Evolutionary conservation across 1,140 invertebrate genomes (phyloP), one percentile per base, ranked within the genome.

Genomic region (Steinernema khuongi): DNA sequence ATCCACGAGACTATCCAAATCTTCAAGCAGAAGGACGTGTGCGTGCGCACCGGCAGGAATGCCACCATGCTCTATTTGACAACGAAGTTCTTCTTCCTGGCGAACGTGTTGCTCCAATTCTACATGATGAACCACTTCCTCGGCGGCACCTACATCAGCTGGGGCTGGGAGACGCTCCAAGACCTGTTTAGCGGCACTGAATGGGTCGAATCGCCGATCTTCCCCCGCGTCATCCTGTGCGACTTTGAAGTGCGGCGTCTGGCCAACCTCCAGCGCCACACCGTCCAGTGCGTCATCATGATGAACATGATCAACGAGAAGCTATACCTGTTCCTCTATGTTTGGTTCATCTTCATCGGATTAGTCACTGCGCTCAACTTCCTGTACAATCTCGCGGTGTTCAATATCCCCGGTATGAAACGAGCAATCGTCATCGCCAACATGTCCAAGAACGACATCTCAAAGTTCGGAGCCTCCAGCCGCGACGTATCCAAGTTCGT

Each of bases 121-220:
- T 85, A 88, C 72, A 74, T 88, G 11, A 79, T 88, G 22, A 87
- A 88, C 76, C 79, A 81, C 18, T 88, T 88, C 81, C 83, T 88
- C 67, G 88, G 87, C 67, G 84, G 82, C 69, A 85, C 86, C 71
- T 88, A 86, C 73, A 81, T 86, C 33, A 74, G 85, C 44, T 88
- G 87, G 81, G 88, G 88, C n/a, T 81, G 85, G n/a, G 36, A 67
- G 66, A 80, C 78, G 7, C 19, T 74, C 17, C 7, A 71, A 2
- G 77, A 77, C 31, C 41, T 82, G n/a, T 19, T 68, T 19, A 31
- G 41, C 31, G 77, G 81, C 17, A 29, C 72, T 18, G 80, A 81
- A 29, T 83, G 74, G 73, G 18, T 60, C 22, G 74, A 75, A 31
- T 50, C 74, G 18, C 44, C 74, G 14, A 41, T 75, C 44, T 75